A percentile compares a stretch with the other conserved stretches of the same genome.
Evolutionary conservation across 2,888 invertebrate genomes (phyloP).

Genomic region (Archips xylosteana): DNA sequence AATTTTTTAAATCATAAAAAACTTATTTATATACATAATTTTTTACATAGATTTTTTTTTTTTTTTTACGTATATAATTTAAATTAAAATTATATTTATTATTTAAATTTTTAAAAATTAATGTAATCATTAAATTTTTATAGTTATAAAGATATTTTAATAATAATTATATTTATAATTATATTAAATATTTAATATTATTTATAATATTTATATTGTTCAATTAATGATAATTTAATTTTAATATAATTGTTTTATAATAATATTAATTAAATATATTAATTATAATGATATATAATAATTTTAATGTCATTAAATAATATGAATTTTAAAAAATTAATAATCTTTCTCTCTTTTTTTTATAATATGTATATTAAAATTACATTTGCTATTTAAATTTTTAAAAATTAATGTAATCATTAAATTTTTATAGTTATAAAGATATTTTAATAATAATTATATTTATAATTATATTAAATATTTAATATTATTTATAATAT

Average conservation of each 20-base stretch:
- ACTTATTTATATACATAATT: slow-evolving; percentile 62
- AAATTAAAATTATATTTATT: slow-evolving; percentile 50
- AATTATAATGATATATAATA: slow-evolving; percentile 37
- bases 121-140: slow-evolving; percentile 52
- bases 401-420: slow-evolving; percentile 51
- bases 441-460: slow-evolving; percentile 43
- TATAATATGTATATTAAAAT: slow-evolving; percentile 41
- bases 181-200: slow-evolving; percentile 9
- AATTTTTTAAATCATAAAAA: slow-evolving; percentile 70
- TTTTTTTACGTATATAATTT: slow-evolving; percentile 56
- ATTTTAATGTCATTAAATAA: slow-evolving; percentile 46
- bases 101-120: slow-evolving; percentile 50
- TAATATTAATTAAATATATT: slow-evolving; percentile 40
- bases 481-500: slow-evolving; percentile 28
- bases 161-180: slow-evolving; percentile 43
- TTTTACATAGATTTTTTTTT: slow-evolving; percentile 67
- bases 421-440: slow-evolving; percentile 50
- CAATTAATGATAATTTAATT: slow-evolving; percentile 39
- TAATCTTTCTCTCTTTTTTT: slow-evolving; percentile 42
- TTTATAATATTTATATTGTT: slow-evolving; percentile 45
- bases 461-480: slow-evolving; percentile 36
- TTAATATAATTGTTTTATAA: slow-evolving; percentile 43
- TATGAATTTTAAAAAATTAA: slow-evolving; percentile 41
- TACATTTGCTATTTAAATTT: slow-evolving; percentile 48
- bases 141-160: slow-evolving; percentile 46